A percentile compares a stretch with the other conserved stretches of the same genome.
These are phyloP conservation scores for Drosophila insularis DNA, from an alignment of 1,140 invertebrate genomes.

Conservation along the genomic window DNA sequence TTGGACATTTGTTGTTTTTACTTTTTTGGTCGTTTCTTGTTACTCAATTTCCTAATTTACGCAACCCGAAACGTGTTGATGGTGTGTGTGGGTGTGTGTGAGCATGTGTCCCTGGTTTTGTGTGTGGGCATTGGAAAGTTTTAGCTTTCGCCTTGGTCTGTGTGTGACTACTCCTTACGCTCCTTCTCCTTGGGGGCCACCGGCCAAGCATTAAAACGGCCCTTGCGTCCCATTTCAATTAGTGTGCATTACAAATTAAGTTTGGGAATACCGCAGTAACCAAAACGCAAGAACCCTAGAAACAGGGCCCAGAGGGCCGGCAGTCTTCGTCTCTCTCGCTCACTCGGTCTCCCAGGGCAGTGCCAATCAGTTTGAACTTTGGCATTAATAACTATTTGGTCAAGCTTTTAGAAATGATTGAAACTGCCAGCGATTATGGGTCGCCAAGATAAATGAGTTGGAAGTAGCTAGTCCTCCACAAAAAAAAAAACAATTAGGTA, in stretches of 20 bases:
- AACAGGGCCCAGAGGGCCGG: slow-evolving; percentile 15
- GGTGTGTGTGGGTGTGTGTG: slow-evolving; percentile 10
- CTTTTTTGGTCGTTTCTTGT: slow-evolving; percentile 25
- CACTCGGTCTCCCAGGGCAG: neutral
- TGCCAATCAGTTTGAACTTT: slow-evolving; percentile 54
- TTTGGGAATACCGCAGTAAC: slow-evolving; percentile 68
- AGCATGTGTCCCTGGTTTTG: neutral
- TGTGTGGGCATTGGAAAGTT: slow-evolving; percentile 3
- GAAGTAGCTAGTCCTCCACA: no score
- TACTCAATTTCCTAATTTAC: slow-evolving; percentile 77
- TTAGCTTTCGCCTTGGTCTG: slow-evolving; percentile 6
- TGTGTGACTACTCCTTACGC: slow-evolving; percentile 3
- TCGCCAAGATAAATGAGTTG: neutral
- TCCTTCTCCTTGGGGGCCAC: slow-evolving; percentile 10
- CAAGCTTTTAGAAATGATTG: slow-evolving; percentile 52
- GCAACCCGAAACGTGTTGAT: slow-evolving; percentile 70
- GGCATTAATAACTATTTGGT: slow-evolving; percentile 58
- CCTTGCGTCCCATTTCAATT: slow-evolving; percentile 77
- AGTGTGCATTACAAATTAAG: slow-evolving; percentile 80
- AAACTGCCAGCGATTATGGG: slow-evolving; percentile 19
- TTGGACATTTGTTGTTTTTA: neutral
- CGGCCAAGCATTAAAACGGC: slow-evolving; percentile 72
- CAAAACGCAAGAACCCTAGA: slow-evolving; percentile 1
- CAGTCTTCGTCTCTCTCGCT: neutral
- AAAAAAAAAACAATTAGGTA: no score